Percentiles rank a stretch among this genome's conserved stretches.
Evolutionary conservation across 2,888 invertebrate species (phyloP).

Genomic region (Agrotis exclamationis): DNA sequence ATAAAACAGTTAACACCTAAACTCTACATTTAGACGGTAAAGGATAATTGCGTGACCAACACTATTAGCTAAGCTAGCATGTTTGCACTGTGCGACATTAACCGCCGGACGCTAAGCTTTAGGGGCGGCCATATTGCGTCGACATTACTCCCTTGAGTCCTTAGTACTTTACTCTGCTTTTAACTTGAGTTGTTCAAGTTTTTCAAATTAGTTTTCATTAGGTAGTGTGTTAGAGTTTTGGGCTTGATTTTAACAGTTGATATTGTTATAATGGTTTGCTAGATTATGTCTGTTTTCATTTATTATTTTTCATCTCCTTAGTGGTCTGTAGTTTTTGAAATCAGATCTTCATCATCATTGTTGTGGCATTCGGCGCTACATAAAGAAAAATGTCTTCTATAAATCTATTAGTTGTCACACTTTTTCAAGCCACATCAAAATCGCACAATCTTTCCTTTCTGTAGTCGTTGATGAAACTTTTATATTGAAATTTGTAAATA

Average conservation of each 20-base stretch:
- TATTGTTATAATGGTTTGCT: background rate
- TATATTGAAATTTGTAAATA: background rate
- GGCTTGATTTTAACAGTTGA: background rate
- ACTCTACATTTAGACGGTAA: slow-evolving; percentile 3
- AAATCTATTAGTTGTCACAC: background rate
- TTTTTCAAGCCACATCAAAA: background rate
- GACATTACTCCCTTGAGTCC: slow-evolving; percentile 34
- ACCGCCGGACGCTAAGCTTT: slow-evolving; percentile 29
- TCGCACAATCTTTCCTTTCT: too few relatives aligned
- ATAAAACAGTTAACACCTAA: slow-evolving; percentile 13
- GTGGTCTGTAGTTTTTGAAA: background rate
- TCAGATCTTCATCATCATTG: background rate
- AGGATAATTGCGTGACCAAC: slow-evolving; percentile 35
- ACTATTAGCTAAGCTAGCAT: slow-evolving; percentile 31
- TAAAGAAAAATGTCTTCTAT: background rate
- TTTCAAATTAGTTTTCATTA: slow-evolving; percentile 14
- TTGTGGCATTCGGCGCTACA: background rate
- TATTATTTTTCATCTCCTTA: background rate
- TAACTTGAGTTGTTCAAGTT: background rate
- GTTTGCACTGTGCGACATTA: slow-evolving; percentile 45
- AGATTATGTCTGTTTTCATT: background rate
- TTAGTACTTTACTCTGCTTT: slow-evolving; percentile 29
- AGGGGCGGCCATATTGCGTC: slow-evolving; percentile 36
- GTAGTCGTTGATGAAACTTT: background rate
- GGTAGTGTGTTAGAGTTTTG: background rate